Conservation (phyloP, 2,797 vertebrate species). For the Scarus forsteni region DNA sequence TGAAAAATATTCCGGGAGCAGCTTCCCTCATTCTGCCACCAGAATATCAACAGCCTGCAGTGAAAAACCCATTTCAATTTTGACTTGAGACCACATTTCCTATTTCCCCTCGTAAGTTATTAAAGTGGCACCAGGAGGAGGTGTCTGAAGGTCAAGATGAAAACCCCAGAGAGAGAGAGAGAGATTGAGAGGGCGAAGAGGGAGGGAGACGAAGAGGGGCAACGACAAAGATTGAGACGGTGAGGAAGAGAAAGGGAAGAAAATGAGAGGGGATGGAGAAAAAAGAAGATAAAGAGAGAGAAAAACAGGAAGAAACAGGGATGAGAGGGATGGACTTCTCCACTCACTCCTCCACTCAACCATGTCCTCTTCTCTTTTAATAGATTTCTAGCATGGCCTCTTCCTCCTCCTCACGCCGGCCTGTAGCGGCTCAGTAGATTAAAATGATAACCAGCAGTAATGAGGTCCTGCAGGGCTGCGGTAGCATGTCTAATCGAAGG, state of each 20-base stretch:
- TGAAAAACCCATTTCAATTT: constrained; percentile 76
- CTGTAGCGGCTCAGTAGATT: constrained; percentile 67
- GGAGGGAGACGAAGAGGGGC: constrained; percentile 45
- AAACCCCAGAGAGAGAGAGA: constrained; percentile 55
- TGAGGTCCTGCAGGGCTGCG: constrained; percentile 78
- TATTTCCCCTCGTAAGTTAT: constrained; percentile 70
- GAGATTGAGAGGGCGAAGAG: constrained; percentile 33
- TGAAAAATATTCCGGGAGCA: constrained; percentile 60
- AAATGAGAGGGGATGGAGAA: neutral
- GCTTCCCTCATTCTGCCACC: constrained; percentile 50
- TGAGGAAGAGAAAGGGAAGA: constrained; percentile 21
- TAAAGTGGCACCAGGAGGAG: constrained; percentile 74
- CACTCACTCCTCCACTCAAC: constrained; percentile 55
- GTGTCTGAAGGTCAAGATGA: constrained; percentile 80
- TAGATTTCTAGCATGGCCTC: constrained; percentile 68
- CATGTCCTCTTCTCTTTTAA: constrained; percentile 72
- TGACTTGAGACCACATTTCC: constrained; percentile 74
- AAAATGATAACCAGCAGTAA: constrained; percentile 78
- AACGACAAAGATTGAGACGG: constrained; percentile 41
- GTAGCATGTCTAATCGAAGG: constrained; percentile 74
- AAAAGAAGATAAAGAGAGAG: constrained; percentile 14
- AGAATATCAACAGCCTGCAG: constrained; percentile 73
- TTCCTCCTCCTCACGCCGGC: constrained; percentile 45
- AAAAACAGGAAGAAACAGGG: constrained; percentile 18
- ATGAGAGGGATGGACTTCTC: constrained; percentile 41